Evolutionary conservation across 2,888 invertebrate species (phyloP), one percentile per base, ranked within the genome.

Genomic region (Parnassius glacialis): DNA sequence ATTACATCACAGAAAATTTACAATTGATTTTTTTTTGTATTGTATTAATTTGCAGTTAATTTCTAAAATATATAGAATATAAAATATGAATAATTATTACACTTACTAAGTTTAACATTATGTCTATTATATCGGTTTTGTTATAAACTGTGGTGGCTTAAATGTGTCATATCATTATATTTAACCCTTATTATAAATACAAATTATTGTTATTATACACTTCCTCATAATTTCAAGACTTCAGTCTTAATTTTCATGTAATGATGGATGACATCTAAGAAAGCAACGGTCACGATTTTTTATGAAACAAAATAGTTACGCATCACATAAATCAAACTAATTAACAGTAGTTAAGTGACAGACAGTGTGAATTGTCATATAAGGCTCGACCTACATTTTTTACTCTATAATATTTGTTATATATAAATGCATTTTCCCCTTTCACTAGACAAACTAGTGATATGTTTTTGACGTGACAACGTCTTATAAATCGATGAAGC

Each of bases 1-100:
- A 65, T 13, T 44, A 64, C 65, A 80, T 77, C 76, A 81, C 77
- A 80, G 76, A 71, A 73, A 73, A 72, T 75, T 74, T 67, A 72
- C 64, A 73, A 66, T 34, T 69, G 61, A 20, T 20, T 20, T 20
- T 20, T n/a, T 16, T 16, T 16, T 52, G 65, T 20, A 20, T 20
- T 20, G 20, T 65, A 61, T 53, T 69, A 52, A 65, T 60, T 64
- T 61, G 60, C 58, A 61, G 64, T 62, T 58, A 64, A 42, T 50
- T 61, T 65, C 66, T 65, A 64, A 1, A 43, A 43, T 10, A 47
- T n/a, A 13, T 47, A 47, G 13, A 11, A 47, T 5, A 59, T 13
- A 12, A 43, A 58, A 58, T 20, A 44, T 25, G 5, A 25, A 45
- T 43, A 16, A 10, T 47, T 20, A 20, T 20, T 20, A 20, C 20